These are phyloP conservation scores for Zaprionus ghesquierei DNA, from an alignment of 1,140 invertebrate genomes.

Conservation along the genomic window DNA sequence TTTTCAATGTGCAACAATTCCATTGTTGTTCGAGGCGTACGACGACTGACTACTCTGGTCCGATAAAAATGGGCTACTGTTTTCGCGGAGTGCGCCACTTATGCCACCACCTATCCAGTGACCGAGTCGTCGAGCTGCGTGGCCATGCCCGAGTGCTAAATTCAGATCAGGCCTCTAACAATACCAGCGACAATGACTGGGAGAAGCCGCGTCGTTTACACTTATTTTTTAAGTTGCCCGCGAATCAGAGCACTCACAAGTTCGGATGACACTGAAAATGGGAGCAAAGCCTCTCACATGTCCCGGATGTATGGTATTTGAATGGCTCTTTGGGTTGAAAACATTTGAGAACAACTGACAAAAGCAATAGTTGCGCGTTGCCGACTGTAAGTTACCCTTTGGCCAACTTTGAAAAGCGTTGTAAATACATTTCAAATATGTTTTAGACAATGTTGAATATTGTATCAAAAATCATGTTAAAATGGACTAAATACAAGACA, in stretches of 20 bases:
- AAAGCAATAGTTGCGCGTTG: no score
- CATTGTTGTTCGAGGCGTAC: slow-evolving; percentile 47
- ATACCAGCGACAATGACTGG: slow-evolving; percentile 59
- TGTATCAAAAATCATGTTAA: no score
- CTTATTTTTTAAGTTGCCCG: background rate
- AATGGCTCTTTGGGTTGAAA: background rate
- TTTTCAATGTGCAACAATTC: slow-evolving; percentile 59
- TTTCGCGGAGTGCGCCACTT: slow-evolving; percentile 41
- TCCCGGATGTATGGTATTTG: background rate
- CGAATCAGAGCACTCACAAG: slow-evolving; percentile 27
- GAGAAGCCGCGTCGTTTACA: slow-evolving; percentile 21
- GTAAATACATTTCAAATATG: no score
- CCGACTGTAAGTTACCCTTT: no score
- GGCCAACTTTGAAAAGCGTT: no score
- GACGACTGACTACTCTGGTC: slow-evolving; percentile 3
- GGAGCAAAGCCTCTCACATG: background rate
- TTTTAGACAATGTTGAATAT: no score
- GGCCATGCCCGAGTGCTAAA: background rate
- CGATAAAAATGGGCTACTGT: slow-evolving; percentile 64
- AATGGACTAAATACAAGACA: no score
- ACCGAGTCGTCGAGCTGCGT: slow-evolving; percentile 14
- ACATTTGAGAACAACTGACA: background rate
- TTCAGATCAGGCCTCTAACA: slow-evolving; percentile 54
- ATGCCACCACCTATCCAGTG: slow-evolving; percentile 6
- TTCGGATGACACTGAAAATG: slow-evolving; percentile 12